These are phyloP conservation scores for Microtus pennsylvanicus DNA, from an alignment of 2,113 vertebrate species.

Conservation along the genomic window DNA sequence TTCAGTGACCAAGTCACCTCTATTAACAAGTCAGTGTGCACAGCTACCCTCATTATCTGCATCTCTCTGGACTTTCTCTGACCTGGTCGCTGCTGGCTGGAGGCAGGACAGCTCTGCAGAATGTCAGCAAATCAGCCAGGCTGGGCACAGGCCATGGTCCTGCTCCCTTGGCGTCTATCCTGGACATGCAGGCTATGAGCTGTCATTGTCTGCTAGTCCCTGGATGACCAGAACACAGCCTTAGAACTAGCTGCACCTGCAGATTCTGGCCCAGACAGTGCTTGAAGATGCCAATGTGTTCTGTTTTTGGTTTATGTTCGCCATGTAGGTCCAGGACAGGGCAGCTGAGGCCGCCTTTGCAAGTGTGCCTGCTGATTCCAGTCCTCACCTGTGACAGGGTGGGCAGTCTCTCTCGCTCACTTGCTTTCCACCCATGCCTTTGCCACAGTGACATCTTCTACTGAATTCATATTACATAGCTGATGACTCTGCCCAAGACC, in stretches of 20 bases:
- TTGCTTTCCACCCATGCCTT: neutral
- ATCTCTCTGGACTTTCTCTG: neutral
- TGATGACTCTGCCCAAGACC: neutral
- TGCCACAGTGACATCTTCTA: neutral
- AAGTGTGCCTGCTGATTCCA: neutral
- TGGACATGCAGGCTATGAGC: slow-evolving; percentile 21
- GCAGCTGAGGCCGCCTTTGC: neutral
- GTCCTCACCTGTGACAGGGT: neutral
- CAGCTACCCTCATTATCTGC: neutral
- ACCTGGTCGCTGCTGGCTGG: neutral
- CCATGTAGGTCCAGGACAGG: neutral
- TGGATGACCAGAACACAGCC: neutral
- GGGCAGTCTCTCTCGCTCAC: neutral
- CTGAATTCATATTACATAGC: neutral
- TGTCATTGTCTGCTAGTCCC: slow-evolving; percentile 43
- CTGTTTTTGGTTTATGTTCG: neutral
- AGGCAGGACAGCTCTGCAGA: neutral
- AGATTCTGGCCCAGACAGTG: neutral
- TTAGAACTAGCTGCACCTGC: slow-evolving; percentile 24
- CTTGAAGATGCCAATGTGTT: neutral
- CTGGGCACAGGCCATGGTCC: neutral
- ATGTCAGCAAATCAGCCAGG: neutral
- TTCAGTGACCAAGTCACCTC: neutral
- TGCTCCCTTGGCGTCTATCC: neutral
- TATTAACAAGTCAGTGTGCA: neutral